Evolutionary conservation across 2,113 vertebrate species (phyloP).

Genomic region (Elgaria multicarinata): DNA sequence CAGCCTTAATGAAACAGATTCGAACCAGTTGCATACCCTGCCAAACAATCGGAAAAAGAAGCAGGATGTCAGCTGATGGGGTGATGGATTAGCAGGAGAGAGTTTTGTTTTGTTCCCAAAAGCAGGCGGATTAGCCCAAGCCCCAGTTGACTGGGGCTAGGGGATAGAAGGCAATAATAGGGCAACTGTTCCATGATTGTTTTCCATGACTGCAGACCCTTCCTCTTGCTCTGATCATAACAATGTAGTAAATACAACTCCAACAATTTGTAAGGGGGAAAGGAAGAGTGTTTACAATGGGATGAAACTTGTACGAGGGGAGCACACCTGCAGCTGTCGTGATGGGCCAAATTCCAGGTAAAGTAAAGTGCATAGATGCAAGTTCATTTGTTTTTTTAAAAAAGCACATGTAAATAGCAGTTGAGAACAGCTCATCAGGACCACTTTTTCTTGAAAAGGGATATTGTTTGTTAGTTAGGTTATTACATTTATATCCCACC

Average conservation of each 20-base stretch:
- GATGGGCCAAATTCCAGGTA: neutral
- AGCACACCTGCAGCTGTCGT: neutral
- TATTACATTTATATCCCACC: no score
- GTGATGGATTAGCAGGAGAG: slow-evolving; percentile 65
- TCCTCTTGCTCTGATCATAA: neutral
- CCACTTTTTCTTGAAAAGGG: no score
- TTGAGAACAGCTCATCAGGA: no score
- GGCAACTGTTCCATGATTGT: slow-evolving; percentile 1
- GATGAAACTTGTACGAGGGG: no score
- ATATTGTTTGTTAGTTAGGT: no score
- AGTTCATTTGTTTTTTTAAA: no score
- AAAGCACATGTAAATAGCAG: no score
- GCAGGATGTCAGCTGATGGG: slow-evolving; percentile 64
- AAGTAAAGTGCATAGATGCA: neutral
- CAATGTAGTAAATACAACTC: neutral
- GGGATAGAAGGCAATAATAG: slow-evolving; percentile 44
- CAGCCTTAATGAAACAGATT: slow-evolving; percentile 27
- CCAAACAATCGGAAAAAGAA: slow-evolving; percentile 36
- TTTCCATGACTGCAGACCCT: neutral
- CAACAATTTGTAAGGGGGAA: neutral
- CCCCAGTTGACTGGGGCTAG: slow-evolving; percentile 46
- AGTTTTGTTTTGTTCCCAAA: slow-evolving; percentile 68
- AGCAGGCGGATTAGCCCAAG: slow-evolving; percentile 64
- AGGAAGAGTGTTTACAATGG: neutral
- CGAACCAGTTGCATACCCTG: slow-evolving; percentile 5